Evolutionary conservation across 2,113 vertebrate genomes (phyloP).

Genomic region (Nansenia antarctica): DNA sequence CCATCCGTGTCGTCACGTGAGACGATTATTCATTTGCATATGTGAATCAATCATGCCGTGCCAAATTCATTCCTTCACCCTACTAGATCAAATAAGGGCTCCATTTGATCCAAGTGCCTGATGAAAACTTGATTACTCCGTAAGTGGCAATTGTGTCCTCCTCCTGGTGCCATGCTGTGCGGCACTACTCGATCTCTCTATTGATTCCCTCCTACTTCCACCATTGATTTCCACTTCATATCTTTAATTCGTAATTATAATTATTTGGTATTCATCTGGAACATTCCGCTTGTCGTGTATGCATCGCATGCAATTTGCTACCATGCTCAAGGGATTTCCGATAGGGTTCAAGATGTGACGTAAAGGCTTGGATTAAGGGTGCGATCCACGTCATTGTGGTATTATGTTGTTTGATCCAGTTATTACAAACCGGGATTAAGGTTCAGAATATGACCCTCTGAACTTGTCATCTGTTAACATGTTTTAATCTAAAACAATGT

Average conservation of each 20-base stretch:
- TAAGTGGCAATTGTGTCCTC: conserved; percentile 59
- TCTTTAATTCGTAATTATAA: conserved; percentile 56
- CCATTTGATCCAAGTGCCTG: conserved; percentile 40
- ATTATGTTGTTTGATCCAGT: conserved; percentile 58
- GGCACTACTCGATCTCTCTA: conserved; percentile 26
- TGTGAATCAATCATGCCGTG: conserved; percentile 35
- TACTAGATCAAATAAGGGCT: conserved; percentile 49
- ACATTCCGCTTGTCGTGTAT: neutral
- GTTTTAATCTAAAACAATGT: neutral
- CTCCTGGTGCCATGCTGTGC: conserved; percentile 30
- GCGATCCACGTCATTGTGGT: conserved; percentile 48
- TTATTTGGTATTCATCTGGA: conserved; percentile 10
- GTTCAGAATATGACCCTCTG: conserved; percentile 25
- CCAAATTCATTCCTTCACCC: conserved; percentile 18
- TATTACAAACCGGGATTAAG: conserved; percentile 54
- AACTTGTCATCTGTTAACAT: conserved; percentile 7
- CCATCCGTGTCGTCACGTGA: too few species aligned
- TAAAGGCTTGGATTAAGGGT: conserved; percentile 60
- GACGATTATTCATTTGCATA: conserved; percentile 11
- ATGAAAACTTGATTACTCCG: conserved; percentile 51
- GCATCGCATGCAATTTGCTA: conserved; percentile 19
- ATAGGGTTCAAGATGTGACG: conserved; percentile 61
- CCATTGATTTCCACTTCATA: conserved; percentile 55
- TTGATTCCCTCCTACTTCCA: conserved; percentile 33
- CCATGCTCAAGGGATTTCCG: conserved; percentile 37